Conservation (phyloP, 2,888 invertebrate species). For the Dryocosmus kuriphilus region DNA sequence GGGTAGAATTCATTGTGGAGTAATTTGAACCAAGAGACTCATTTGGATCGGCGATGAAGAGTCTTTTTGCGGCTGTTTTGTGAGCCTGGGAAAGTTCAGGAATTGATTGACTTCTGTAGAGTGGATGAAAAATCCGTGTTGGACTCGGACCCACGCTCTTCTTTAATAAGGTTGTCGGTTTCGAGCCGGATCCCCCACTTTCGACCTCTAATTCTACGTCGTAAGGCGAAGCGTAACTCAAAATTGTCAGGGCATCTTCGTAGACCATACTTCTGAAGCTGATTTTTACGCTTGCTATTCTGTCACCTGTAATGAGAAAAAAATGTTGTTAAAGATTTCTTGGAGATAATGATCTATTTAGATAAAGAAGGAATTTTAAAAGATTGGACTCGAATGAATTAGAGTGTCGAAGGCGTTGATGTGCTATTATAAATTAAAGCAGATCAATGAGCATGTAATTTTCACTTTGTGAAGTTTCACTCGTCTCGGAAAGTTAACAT, state of each 20-base stretch:
- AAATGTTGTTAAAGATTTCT: not conserved
- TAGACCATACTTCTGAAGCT: slow-evolving; percentile 93
- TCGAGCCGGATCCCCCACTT: slow-evolving; percentile 77
- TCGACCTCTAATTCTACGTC: slow-evolving; percentile 89
- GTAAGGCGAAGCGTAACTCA: slow-evolving; percentile 95
- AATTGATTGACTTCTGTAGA: slow-evolving; percentile 88
- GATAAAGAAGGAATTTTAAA: not conserved
- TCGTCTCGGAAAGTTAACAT: slow-evolving; percentile 29
- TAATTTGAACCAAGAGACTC: slow-evolving; percentile 77
- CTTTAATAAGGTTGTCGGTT: slow-evolving; percentile 76
- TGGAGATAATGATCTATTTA: not conserved
- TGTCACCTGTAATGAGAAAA: slow-evolving; percentile 84
- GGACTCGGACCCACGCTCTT: slow-evolving; percentile 73
- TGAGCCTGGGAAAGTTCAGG: slow-evolving; percentile 85
- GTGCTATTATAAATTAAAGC: slow-evolving; percentile 3
- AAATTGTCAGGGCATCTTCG: slow-evolving; percentile 92
- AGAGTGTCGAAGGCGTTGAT: not conserved
- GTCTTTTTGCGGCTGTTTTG: slow-evolving; percentile 69
- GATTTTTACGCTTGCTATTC: slow-evolving; percentile 91
- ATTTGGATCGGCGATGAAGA: slow-evolving; percentile 77
- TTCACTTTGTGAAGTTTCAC: slow-evolving; percentile 9
- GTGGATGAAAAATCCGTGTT: slow-evolving; percentile 84
- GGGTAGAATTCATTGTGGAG: slow-evolving; percentile 74
- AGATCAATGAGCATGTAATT: slow-evolving; percentile 16
- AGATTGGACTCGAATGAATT: not conserved